Evolutionary conservation across 2,797 vertebrate genomes (phyloP), one percentile per base, ranked within the genome.

Genomic region (Dryobates pubescens): DNA sequence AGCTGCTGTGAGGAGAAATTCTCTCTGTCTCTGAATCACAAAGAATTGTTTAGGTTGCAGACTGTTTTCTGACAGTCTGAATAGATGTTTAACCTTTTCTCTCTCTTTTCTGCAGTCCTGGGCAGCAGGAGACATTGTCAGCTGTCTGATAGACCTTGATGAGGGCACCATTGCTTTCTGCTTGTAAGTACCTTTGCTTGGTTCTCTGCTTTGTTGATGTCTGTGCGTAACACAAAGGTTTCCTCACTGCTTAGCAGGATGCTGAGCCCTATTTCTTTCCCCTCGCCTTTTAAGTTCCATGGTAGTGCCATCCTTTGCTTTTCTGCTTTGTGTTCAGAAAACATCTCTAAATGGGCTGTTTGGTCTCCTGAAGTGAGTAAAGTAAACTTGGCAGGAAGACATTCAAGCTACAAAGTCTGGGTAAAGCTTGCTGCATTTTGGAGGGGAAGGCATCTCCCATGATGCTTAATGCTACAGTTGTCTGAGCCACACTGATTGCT

Each of bases 81-180:
- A 63, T 69, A 36, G 65, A n/a, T 11, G n/a, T 86, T 72, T 83
- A 87, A 94, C 17, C 19, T 89, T 34, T 87, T 87, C 43, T 90
- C 58, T 95, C 67, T 43, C 47, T 69, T 85, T 86, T 67, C 27
- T 96, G 54, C 97, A 99, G 99, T 99, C 99, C 0, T 99, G 99
- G 99, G 99, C 99, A 16, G 99, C 99, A 4, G 99, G 99, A 79
- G 99, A 99, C 97, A 99, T 99, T 5, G 99, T 99, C 89, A 99
- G 98, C 98, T 99, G 99, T 95, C 97, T 99, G 95, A 98, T 99
- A 45, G 98, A 99, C 97, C 98, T 99, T 92, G 99, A 99, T 30
- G 98, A 99, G 70, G 99, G 98, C 72, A 98, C 97, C 88, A 99
- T 99, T 96, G 98, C 98, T 5, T 99, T 99, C 98, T 99, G 98